Percentiles rank a stretch among this genome's conserved stretches.
Evolutionary conservation across 2,888 invertebrate genomes (phyloP).

Genomic region (Clepsis dumicolana): DNA sequence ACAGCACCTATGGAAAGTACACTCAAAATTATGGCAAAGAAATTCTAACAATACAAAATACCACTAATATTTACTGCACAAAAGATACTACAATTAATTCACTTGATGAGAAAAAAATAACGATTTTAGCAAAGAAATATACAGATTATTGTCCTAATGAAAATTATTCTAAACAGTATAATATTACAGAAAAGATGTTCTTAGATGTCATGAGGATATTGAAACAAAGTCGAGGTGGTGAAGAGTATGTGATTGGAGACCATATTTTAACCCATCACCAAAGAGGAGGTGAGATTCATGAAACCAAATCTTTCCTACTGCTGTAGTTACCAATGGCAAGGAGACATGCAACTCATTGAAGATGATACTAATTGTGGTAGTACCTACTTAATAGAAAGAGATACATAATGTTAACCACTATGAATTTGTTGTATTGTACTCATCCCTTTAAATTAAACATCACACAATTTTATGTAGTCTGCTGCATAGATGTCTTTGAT

Average conservation of each 20-base stretch:
- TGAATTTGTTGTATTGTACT: too few relatives aligned
- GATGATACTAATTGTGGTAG: too few relatives aligned
- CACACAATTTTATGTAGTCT: too few relatives aligned
- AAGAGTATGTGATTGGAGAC: constrained; percentile 76
- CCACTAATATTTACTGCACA: constrained; percentile 86
- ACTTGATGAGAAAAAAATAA: constrained; percentile 76
- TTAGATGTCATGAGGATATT: constrained; percentile 85
- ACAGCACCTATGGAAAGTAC: constrained; percentile 83
- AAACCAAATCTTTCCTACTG: too few relatives aligned
- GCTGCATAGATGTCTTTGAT: constrained; percentile 17
- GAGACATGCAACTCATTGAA: too few relatives aligned
- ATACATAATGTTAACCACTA: too few relatives aligned
- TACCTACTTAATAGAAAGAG: too few relatives aligned
- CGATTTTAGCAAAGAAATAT: constrained; percentile 85
- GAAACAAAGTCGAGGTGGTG: constrained; percentile 77
- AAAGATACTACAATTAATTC: constrained; percentile 84
- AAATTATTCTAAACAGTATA: constrained; percentile 80
- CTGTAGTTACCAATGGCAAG: too few relatives aligned
- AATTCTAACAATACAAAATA: constrained; percentile 87
- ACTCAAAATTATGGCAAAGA: constrained; percentile 83
- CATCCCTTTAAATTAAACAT: too few relatives aligned
- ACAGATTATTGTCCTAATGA: constrained; percentile 86
- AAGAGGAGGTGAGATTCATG: constrained; percentile 81
- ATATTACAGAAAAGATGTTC: constrained; percentile 85
- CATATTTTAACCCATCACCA: constrained; percentile 90